Evolutionary conservation across 2,888 invertebrate genomes (phyloP), one percentile per base, ranked within the genome.

Genomic region (Hydrotaea diabolus): DNA sequence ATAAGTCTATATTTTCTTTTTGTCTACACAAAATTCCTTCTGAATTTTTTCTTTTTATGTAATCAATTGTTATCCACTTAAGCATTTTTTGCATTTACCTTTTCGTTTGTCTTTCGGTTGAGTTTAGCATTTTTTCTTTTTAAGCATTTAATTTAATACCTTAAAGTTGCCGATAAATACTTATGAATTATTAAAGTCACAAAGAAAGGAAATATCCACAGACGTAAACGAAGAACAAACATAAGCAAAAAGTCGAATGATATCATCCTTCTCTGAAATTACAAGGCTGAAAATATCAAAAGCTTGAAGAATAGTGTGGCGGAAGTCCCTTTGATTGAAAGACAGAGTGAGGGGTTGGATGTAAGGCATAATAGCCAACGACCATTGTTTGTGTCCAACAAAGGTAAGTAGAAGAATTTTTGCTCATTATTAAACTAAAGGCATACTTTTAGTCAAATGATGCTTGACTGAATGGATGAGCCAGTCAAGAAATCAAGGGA

Each of bases 341-440:
- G 39, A 39, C 39, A 17, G 17, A 66, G 66, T 66, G n/a, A n/a
- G n/a, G n/a, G n/a, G n/a, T n/a, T n/a, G n/a, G n/a, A n/a, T n/a
- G n/a, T n/a, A n/a, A n/a, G n/a, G n/a, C n/a, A n/a, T n/a, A n/a
- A n/a, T n/a, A n/a, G n/a, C n/a, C n/a, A 49, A 49, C n/a, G 49
- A 49, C 49, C 49, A 49, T 15, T n/a, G 49, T 49, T n/a, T 49
- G 39, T 87, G 89, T 88, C 87, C 9, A 39, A 88, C 89, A 87
- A 87, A 89, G 89, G 89, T 89, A 89, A 71, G 81, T 80, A 85
- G 85, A 86, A 83, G 64, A 89, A 89, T 89, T 89, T 89, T 89
- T 89, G 89, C 89, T 89, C 89, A 89, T 89, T 89, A 89, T 89
- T 89, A 89, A 89, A 88, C 88, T 66, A 86, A 88, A 89, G 87